Evolutionary conservation across 2,888 invertebrate genomes (phyloP), one percentile per base, ranked within the genome.

Genomic region (Cerastis leucographa): DNA sequence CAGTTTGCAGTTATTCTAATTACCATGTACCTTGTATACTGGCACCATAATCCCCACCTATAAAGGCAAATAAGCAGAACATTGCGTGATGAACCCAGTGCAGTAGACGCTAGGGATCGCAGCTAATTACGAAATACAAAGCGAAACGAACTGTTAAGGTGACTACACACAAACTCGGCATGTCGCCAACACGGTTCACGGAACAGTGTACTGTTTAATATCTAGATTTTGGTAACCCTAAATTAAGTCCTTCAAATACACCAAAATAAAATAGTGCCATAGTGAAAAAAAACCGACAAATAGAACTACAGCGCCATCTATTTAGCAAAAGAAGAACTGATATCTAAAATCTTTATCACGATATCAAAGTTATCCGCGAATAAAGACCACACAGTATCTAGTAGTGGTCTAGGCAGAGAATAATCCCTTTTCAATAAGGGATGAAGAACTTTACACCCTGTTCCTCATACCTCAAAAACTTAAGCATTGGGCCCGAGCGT

Each of bases 61-160:
- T 65, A 35, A 61, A 68, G 69, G 69, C 35, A 70, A 72, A 72
- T 81, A 46, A 22, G 22, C 29, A 22, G 40, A 29, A 59, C 11
- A 70, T 71, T 11, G 56, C 62, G 70, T 71, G 56, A 51, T 78
- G 40, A 70, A 14, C 46, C 35, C 22, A 25, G 40, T 12, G 17
- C 54, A 29, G 40, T 46, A 17, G 62, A 46, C 62, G 17, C 73
- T 7, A 56, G n/a, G 62, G 72, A 84, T n/a, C 46, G 44, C 49
- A 59, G 59, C 67, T 67, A 25, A 76, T 67, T 70, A 19, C 7
- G 40, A 29, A 62, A 51, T 49, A 67, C 56, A 46, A 19, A 49
- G 35, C 56, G 12, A 65, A 42, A 42, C 54, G 44, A 72, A 64
- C 19, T 49, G 19, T 69, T 22, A 69, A 51, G 46, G 62, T 25